Evolutionary conservation across 35 echinoderm and acorn worm genomes (phyloP).

Genomic region (Stichopus chloronotus): DNA sequence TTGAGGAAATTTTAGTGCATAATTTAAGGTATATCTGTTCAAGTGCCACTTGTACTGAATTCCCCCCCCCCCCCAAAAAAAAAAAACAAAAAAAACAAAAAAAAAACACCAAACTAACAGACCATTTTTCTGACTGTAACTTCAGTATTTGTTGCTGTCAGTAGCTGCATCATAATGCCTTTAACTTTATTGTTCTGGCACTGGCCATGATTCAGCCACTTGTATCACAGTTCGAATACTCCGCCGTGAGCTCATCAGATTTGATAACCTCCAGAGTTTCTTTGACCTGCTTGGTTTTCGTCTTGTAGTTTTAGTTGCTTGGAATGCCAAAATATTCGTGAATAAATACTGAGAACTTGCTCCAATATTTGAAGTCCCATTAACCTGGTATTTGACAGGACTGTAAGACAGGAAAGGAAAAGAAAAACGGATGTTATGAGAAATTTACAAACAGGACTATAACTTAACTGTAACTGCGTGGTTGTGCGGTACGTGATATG

Average conservation of each 20-base stretch:
- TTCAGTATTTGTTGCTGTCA: no score
- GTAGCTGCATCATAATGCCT: not conserved
- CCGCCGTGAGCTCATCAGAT: not conserved
- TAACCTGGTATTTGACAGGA: not conserved
- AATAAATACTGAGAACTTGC: not conserved
- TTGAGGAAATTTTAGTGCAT: no score
- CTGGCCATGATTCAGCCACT: conserved; percentile 6
- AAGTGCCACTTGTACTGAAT: no score
- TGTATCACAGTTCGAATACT: not conserved
- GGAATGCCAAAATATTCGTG: not conserved
- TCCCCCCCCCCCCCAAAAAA: no score
- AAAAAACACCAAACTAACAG: no score
- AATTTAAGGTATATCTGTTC: no score
- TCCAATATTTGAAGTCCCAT: not conserved
- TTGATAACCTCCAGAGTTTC: not conserved
- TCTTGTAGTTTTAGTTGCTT: not conserved
- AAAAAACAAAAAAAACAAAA: no score
- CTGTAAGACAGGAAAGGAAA: not conserved
- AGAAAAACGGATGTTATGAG: no score
- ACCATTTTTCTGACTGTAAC: no score
- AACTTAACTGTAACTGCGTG: no score
- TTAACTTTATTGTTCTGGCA: not conserved
- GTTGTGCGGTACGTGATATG: no score
- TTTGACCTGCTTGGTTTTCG: conserved; percentile 1
- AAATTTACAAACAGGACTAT: no score